phyloP scores from a whole-genome alignment of 1,140 invertebrate genomes.

The Choristoneura fumiferana region DNA sequence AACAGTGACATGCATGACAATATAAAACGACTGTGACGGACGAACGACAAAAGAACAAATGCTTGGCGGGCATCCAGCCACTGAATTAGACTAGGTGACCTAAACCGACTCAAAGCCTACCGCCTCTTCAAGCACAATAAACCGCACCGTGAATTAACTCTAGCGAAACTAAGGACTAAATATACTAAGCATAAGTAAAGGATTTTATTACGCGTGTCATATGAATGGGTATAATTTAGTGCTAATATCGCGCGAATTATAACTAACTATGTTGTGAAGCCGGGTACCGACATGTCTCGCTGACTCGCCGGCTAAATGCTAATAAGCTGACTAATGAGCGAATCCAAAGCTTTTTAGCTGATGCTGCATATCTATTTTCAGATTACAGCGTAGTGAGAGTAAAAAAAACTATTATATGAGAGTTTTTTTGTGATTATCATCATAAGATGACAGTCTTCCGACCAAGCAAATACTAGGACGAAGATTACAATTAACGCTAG shows the following conservation, averaged over 20 bases:
- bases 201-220: conserved; percentile 16
- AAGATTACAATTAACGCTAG: too few species aligned
- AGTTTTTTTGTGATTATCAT: too few species aligned
- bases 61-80: conserved; percentile 68
- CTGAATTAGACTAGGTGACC: conserved; percentile 67
- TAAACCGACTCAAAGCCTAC: conserved; percentile 44
- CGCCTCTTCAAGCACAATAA: conserved; percentile 23
- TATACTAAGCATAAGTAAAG: conserved; percentile 14
- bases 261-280: too few species aligned
- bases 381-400: too few species aligned
- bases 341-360: conserved; percentile 1
- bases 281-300: neutral
- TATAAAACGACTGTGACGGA: conserved; percentile 53
- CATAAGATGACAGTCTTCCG: too few species aligned
- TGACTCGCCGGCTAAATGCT: conserved; percentile 11
- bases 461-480: too few species aligned
- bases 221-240: conserved; percentile 18
- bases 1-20: conserved; percentile 37
- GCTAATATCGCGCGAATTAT: neutral
- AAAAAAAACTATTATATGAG: too few species aligned
- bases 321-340: conserved; percentile 16
- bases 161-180: neutral
- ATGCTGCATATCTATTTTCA: neutral
- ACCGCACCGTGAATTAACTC: conserved; percentile 14
- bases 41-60: conserved; percentile 68